Conservation (phyloP, 2,113 vertebrate species). For the Mungos mungo region DNA sequence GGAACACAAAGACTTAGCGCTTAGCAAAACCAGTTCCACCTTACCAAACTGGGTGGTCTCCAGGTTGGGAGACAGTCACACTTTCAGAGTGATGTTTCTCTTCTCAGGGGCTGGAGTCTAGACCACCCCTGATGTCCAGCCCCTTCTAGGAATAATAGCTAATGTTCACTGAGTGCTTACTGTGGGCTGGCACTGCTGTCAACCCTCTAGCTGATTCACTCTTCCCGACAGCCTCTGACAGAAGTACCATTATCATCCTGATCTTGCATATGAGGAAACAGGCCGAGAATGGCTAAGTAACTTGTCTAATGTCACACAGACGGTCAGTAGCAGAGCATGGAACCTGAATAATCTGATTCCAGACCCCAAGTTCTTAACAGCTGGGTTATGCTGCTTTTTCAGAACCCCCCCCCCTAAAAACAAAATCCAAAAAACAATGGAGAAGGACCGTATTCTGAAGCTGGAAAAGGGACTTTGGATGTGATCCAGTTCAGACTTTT, state of each 20-base stretch:
- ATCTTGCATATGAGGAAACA: background rate
- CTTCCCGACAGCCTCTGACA: background rate
- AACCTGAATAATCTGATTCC: background rate
- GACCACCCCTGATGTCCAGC: rapidly evolving
- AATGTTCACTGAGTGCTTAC: background rate
- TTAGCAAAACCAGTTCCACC: background rate
- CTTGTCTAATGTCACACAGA: background rate
- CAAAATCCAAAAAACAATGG: background rate
- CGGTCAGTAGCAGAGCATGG: background rate
- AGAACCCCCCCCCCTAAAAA: background rate
- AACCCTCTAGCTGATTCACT: background rate
- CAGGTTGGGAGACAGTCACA: background rate
- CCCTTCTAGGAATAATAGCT: background rate
- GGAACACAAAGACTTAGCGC: background rate
- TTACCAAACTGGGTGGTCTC: background rate
- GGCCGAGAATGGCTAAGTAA: background rate
- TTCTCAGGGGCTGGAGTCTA: background rate
- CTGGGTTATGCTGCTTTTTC: background rate
- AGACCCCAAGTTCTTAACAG: background rate
- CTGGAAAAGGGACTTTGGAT: background rate
- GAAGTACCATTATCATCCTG: too few species aligned
- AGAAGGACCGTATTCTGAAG: background rate
- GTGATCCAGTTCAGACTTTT: background rate
- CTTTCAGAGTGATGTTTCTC: background rate
- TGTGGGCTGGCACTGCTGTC: background rate